Evolutionary conservation across 1,140 invertebrate species (phyloP), one percentile per base, ranked within the genome.

Genomic region (Rhizoglyphus robini): DNA sequence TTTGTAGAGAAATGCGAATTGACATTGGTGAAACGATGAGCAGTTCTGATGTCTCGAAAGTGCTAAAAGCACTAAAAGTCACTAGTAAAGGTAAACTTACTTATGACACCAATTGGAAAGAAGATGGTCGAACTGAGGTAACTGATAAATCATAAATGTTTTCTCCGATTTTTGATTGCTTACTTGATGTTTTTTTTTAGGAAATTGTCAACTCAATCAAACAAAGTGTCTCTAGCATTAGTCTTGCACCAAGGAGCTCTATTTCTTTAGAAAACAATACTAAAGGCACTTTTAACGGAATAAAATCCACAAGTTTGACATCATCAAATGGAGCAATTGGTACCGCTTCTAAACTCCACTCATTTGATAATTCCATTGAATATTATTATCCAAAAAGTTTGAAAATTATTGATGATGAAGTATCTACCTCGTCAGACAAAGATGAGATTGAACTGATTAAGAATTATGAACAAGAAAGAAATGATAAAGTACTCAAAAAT

Each of bases 101-200:
- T 31, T 69, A 69, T 59, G 68, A 69, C 27, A 49, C 34, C 15
- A 48, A 57, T 58, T 69, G 68, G 68, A 48, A 34, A 15, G 47
- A 65, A 67, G 66, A 69, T 32, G 65, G 65, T 23, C 57, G 68
- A 30, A 63, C 66, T 1, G 62, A 67, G 29, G 65, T 69, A 29
- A 25, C 3, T 62, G 29, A 58, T 57, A 36, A 23, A n/a, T 34
- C 4, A 31, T 58, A 3, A 3, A 20, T 62, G 4, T 5, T 62
- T 20, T 51, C 11, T 51, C 20, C 25, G 5, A 8, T 51, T 51
- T 51, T 25, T 25, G 15, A 30, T 25, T 48, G 5, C 20, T 63
- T 47, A 41, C 8, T 11, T 41, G 36, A 41, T 32, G 3, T 20
- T 54, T 51, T 49, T 54, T 23, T 64, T 20, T 11, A 68, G 67